phyloP scores from a whole-genome alignment of 2,797 vertebrate species.

The Vultur gryphus region DNA sequence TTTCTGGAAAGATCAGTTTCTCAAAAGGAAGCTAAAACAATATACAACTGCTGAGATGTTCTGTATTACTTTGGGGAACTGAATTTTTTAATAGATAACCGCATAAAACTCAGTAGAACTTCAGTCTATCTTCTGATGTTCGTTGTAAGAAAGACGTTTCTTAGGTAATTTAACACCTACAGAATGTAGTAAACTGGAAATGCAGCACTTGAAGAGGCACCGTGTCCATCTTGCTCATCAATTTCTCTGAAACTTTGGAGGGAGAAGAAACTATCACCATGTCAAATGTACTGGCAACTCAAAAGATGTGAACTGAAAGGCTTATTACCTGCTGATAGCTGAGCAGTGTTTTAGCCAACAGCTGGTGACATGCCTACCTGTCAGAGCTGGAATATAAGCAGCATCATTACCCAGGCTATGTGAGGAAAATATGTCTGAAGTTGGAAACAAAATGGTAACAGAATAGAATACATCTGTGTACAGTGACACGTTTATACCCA shows the following conservation, averaged over 20 bases:
- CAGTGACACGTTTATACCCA: background rate
- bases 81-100: background rate
- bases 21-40: background rate
- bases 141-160: background rate
- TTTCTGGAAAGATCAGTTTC: background rate
- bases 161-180: background rate
- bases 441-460: background rate
- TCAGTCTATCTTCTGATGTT: background rate
- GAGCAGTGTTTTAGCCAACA: background rate
- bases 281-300: background rate
- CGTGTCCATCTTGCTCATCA: background rate
- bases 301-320: slow-evolving; percentile 24
- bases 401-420: background rate
- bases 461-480: background rate
- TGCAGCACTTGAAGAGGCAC: background rate
- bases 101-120: background rate
- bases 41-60: background rate
- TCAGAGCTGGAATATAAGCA: background rate
- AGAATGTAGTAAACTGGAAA: background rate
- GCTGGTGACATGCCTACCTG: background rate
- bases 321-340: background rate
- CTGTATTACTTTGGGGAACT: background rate
- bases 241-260: background rate
- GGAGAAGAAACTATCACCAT: background rate
- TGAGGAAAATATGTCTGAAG: background rate